phyloP scores from a whole-genome alignment of 2,797 vertebrate genomes.

The Chloroceryle inda region DNA sequence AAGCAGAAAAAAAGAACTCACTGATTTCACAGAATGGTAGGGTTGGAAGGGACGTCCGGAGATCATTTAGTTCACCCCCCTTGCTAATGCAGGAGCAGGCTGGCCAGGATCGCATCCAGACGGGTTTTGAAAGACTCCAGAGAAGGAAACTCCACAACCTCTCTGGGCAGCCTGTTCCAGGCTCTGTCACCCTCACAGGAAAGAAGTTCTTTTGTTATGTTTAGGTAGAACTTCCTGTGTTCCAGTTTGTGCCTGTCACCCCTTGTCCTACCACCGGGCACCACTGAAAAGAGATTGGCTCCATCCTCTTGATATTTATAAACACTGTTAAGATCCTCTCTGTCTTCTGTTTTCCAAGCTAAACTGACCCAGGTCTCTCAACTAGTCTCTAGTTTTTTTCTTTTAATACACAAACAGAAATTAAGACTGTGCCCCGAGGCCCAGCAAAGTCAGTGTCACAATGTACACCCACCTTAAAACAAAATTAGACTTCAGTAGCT shows the following conservation, averaged over 20 bases:
- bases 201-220: background rate
- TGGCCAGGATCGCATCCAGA: background rate
- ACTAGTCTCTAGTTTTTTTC: background rate
- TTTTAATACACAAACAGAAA: background rate
- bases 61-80: background rate
- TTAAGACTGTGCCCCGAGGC: background rate
- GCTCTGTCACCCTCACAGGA: background rate
- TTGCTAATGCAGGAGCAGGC: background rate
- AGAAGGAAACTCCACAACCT: background rate
- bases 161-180: background rate
- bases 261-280: background rate
- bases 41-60: background rate
- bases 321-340: background rate
- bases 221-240: background rate
- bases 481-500: background rate
- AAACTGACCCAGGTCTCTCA: background rate
- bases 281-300: background rate
- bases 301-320: background rate
- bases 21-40: background rate
- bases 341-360: background rate
- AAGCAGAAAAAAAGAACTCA: background rate
- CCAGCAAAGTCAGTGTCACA: background rate
- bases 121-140: background rate
- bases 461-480: background rate
- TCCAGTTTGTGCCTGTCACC: background rate